phyloP scores from a whole-genome alignment of 2,113 vertebrate species.

The Arenaria interpres region DNA sequence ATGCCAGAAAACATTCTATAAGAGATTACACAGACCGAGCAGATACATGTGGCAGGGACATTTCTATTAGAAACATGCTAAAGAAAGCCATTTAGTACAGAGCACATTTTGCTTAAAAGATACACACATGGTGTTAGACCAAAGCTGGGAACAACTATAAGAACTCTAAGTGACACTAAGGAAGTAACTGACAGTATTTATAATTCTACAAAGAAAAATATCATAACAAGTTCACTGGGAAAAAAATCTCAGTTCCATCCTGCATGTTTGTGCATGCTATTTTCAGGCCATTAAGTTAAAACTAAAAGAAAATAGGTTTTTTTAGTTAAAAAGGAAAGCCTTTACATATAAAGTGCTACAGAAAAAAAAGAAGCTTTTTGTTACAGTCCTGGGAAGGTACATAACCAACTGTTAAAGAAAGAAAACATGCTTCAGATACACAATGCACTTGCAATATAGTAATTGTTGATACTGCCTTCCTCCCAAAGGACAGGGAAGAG shows the following conservation, averaged over 20 bases:
- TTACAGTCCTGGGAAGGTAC: background rate
- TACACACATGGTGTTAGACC: background rate
- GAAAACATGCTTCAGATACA: background rate
- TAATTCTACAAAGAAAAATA: constrained; percentile 15
- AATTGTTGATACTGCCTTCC: too few species aligned
- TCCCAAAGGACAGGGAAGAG: too few species aligned
- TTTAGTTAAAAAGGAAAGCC: background rate
- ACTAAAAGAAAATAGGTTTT: background rate
- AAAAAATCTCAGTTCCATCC: background rate
- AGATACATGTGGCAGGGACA: background rate
- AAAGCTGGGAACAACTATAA: background rate
- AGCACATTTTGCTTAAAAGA: constrained; percentile 19
- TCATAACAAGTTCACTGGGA: background rate
- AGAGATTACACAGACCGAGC: constrained; percentile 31
- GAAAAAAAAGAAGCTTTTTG: background rate
- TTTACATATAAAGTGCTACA: background rate
- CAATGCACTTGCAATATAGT: too few species aligned
- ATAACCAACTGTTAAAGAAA: background rate
- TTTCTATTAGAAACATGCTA: constrained; percentile 37
- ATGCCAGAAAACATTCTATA: constrained; percentile 31
- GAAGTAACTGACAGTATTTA: constrained; percentile 18
- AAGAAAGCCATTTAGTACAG: constrained; percentile 26
- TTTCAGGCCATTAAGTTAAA: background rate
- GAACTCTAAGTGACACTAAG: background rate
- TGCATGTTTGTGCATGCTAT: background rate